phyloP scores from a whole-genome alignment of 1,140 invertebrate species.

The Charaxes varanes region DNA sequence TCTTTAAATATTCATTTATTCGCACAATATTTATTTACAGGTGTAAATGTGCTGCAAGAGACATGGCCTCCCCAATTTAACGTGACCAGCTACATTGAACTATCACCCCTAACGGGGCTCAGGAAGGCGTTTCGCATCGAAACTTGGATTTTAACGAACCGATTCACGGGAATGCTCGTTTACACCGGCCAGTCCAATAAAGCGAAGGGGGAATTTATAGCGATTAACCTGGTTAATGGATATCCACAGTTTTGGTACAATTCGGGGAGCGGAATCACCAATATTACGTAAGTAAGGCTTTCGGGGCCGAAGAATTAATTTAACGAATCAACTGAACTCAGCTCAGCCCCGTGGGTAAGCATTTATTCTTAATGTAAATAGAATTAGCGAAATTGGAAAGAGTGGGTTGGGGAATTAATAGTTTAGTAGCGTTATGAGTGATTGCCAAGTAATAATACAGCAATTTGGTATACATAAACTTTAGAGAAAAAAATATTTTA shows the following conservation, averaged over 20 bases:
- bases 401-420: constrained; percentile 16
- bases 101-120: constrained; percentile 84
- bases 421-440: constrained; percentile 11
- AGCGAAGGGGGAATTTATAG: constrained; percentile 89
- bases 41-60: constrained; percentile 77
- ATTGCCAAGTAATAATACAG: too few species aligned
- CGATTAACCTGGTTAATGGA: constrained; percentile 86
- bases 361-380: constrained; percentile 16
- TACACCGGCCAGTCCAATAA: constrained; percentile 89
- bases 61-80: constrained; percentile 83
- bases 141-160: constrained; percentile 88
- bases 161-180: constrained; percentile 86
- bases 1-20: too few species aligned
- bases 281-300: constrained; percentile 83
- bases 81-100: constrained; percentile 84
- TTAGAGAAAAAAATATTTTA: too few species aligned
- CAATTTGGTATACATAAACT: too few species aligned
- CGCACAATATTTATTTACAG: constrained; percentile 69
- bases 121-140: constrained; percentile 87
- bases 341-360: constrained; percentile 6
- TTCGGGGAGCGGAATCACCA: constrained; percentile 89
- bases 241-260: constrained; percentile 90
- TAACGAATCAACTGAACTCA: constrained; percentile 18
- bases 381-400: constrained; percentile 8
- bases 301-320: constrained; percentile 21